phyloP scores from a whole-genome alignment of 2,113 vertebrate species.

The Isichthys henryi region DNA sequence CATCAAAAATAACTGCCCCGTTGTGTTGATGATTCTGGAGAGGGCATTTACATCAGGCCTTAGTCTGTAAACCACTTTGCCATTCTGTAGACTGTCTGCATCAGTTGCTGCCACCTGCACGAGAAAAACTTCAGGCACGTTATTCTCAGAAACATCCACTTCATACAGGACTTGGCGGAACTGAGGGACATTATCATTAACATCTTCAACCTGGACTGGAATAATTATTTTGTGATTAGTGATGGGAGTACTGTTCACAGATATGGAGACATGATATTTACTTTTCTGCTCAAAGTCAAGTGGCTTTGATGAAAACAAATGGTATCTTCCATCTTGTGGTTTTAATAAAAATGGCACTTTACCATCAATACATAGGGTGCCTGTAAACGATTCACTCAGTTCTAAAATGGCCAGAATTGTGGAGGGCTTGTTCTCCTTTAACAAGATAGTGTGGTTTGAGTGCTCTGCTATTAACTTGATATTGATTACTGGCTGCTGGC shows the following conservation, averaged over 20 bases:
- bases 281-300: slow-evolving; percentile 57
- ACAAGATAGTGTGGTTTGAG: slow-evolving; percentile 53
- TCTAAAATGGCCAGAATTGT: slow-evolving; percentile 57
- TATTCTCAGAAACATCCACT: slow-evolving; percentile 58
- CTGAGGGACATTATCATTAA: slow-evolving; percentile 59
- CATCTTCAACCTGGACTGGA: slow-evolving; percentile 51
- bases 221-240: slow-evolving; percentile 37
- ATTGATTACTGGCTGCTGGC: slow-evolving; percentile 46
- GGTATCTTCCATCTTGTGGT: slow-evolving; percentile 57
- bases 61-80: slow-evolving; percentile 53
- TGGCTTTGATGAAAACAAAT: slow-evolving; percentile 61
- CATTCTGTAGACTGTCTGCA: slow-evolving; percentile 49
- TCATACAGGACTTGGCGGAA: slow-evolving; percentile 49
- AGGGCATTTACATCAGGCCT: slow-evolving; percentile 30
- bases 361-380: slow-evolving; percentile 50
- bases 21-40: slow-evolving; percentile 49
- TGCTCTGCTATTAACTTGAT: slow-evolving; percentile 59
- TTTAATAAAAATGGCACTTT: slow-evolving; percentile 57
- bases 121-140: slow-evolving; percentile 42
- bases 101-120: slow-evolving; percentile 51
- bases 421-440: slow-evolving; percentile 61
- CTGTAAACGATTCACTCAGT: slow-evolving; percentile 47
- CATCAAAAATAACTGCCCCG: slow-evolving; percentile 48
- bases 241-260: slow-evolving; percentile 29
- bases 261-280: slow-evolving; percentile 51